These are phyloP conservation scores for Takifugu flavidus DNA, from an alignment of 2,113 vertebrate species.

Conservation along the genomic window DNA sequence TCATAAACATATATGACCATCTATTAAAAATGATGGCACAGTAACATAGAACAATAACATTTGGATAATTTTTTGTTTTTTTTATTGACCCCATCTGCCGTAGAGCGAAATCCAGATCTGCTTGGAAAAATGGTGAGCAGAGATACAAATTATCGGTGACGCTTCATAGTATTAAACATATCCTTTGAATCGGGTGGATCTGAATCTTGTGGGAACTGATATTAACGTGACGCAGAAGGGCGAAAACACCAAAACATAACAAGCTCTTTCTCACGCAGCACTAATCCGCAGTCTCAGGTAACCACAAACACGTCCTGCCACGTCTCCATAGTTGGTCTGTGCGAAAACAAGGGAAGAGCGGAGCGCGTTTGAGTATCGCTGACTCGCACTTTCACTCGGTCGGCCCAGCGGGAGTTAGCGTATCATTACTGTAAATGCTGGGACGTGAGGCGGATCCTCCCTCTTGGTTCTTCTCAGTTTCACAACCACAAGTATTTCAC, in stretches of 20 bases:
- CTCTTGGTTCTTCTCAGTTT: too few species aligned
- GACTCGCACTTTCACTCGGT: conserved; percentile 15
- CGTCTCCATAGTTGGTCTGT: conserved; percentile 26
- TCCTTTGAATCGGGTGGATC: conserved; percentile 9
- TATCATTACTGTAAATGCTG: conserved; percentile 51
- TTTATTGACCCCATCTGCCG: neutral
- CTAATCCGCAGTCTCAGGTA: conserved; percentile 47
- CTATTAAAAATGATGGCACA: too few species aligned
- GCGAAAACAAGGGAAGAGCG: conserved; percentile 41
- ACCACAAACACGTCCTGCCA: conserved; percentile 60
- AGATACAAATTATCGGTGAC: neutral
- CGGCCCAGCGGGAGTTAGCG: conserved; percentile 22
- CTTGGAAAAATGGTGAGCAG: conserved; percentile 7
- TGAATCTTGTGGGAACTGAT: conserved; percentile 15
- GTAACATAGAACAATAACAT: neutral
- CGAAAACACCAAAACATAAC: conserved; percentile 37
- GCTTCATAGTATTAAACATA: neutral
- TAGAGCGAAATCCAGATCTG: neutral
- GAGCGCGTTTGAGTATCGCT: conserved; percentile 16
- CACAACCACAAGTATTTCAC: conserved; percentile 11
- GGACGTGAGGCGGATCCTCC: conserved; percentile 7
- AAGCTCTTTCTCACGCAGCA: conserved; percentile 43
- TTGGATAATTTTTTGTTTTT: neutral
- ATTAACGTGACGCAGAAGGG: conserved; percentile 12
- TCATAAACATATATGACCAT: too few species aligned